Evolutionary conservation across 1,140 invertebrate genomes (phyloP).

Genomic region (Aporrectodea caliginosa): DNA sequence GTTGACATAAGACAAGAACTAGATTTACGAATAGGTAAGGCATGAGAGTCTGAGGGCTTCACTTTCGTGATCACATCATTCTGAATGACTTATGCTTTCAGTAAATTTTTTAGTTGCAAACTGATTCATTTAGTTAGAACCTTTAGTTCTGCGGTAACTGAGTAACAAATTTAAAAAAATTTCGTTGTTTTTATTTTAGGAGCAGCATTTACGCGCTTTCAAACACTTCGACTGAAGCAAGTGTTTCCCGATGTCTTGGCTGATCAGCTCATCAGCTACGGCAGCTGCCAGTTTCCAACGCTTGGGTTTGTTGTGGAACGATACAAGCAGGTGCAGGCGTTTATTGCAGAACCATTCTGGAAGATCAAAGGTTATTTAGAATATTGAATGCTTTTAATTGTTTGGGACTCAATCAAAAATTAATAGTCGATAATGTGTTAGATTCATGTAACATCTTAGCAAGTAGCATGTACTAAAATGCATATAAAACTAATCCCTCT

Average conservation of each 20-base stretch:
- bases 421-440: no score
- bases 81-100: no score
- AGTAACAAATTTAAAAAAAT: no score
- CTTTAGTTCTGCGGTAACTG: no score
- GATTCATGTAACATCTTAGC: no score
- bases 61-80: no score
- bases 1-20: slow-evolving; percentile 92
- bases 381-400: neutral
- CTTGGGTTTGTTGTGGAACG: slow-evolving; percentile 94
- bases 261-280: slow-evolving; percentile 88
- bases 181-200: slow-evolving; percentile 59
- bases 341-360: slow-evolving; percentile 88
- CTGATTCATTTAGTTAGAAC: no score
- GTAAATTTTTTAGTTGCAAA: no score
- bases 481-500: no score
- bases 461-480: no score
- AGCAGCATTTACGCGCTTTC: slow-evolving; percentile 96
- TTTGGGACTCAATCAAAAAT: no score
- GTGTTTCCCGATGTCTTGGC: slow-evolving; percentile 71
- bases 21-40: slow-evolving; percentile 91
- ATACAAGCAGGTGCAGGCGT: slow-evolving; percentile 81
- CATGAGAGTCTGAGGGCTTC: no score
- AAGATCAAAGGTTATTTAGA: slow-evolving; percentile 66
- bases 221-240: slow-evolving; percentile 83
- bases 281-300: slow-evolving; percentile 95